Conservation (phyloP, 2,113 vertebrate species). For the Engraulis encrasicolus region DNA sequence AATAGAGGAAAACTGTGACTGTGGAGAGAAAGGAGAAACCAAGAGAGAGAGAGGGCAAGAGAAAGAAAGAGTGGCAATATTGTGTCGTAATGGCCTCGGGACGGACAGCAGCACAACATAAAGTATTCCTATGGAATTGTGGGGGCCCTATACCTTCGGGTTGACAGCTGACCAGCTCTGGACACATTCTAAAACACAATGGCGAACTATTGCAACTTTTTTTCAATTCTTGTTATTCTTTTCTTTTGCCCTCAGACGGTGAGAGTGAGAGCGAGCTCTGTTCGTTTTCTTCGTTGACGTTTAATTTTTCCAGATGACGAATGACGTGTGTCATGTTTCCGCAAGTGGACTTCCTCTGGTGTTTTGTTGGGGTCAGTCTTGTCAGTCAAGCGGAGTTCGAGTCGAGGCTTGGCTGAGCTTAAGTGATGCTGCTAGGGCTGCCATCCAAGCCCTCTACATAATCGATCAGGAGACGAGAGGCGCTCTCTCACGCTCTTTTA, state of each 20-base stretch:
- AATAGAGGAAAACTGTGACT: background rate
- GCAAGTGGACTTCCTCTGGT: conserved; percentile 16
- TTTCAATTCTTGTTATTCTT: background rate
- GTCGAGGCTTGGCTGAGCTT: too few species aligned
- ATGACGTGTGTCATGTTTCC: conserved; percentile 9
- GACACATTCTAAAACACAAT: conserved; percentile 23
- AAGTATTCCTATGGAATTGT: conserved; percentile 24
- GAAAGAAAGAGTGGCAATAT: background rate
- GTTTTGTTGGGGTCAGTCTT: background rate
- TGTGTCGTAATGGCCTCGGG: background rate
- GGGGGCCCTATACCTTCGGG: conserved; percentile 24
- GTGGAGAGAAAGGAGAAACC: too few species aligned
- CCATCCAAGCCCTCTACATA: conserved; percentile 33
- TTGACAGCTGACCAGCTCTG: conserved; percentile 43
- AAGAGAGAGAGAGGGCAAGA: background rate
- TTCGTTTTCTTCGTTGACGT: conserved; percentile 6
- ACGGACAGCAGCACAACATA: conserved; percentile 52
- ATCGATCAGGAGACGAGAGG: conserved; percentile 45
- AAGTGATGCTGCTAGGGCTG: conserved; percentile 52
- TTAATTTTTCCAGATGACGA: conserved; percentile 19
- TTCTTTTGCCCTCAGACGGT: background rate
- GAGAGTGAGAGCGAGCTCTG: background rate
- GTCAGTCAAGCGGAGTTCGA: background rate
- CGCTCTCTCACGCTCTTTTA: conserved; percentile 35
- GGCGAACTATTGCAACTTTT: conserved; percentile 1